Evolutionary conservation across 2,797 vertebrate species (phyloP).

Genomic region (Limnodromus scolopaceus): DNA sequence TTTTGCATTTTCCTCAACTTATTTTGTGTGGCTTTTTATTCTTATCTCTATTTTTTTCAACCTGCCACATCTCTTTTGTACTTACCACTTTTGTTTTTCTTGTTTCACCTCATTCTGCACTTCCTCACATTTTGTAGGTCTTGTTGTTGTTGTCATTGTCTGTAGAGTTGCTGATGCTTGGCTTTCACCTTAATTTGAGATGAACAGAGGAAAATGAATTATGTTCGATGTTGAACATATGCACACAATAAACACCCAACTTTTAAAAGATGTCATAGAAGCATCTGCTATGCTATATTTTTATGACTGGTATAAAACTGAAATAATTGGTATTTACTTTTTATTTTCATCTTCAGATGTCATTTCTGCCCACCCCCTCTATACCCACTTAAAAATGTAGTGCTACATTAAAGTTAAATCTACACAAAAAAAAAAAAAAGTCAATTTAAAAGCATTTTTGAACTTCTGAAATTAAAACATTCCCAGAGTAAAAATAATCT

Average conservation of each 20-base stretch:
- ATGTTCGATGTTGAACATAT: slow-evolving; percentile 58
- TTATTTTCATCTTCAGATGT: slow-evolving; percentile 50
- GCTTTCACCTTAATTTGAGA: slow-evolving; percentile 50
- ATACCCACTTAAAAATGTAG: not conserved
- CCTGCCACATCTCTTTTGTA: not conserved
- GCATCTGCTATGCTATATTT: slow-evolving; percentile 46
- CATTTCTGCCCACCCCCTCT: slow-evolving; percentile 24
- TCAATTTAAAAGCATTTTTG: slow-evolving; percentile 20
- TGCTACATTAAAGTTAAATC: slow-evolving; percentile 39
- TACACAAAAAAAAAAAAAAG: not conserved
- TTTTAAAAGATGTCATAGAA: slow-evolving; percentile 54
- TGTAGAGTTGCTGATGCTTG: not conserved
- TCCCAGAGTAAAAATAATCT: slow-evolving; percentile 57
- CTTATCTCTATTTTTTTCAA: not conserved
- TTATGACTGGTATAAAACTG: slow-evolving; percentile 44
- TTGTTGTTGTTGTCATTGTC: slow-evolving; percentile 14
- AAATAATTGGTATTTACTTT: slow-evolving; percentile 68
- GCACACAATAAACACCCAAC: slow-evolving; percentile 48
- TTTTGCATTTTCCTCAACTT: not conserved
- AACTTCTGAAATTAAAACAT: slow-evolving; percentile 49
- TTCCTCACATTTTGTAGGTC: not conserved
- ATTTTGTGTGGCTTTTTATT: not conserved
- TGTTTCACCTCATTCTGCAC: not conserved
- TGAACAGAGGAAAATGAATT: slow-evolving; percentile 68
- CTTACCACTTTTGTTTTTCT: not conserved